phyloP scores from a whole-genome alignment of 2,113 vertebrate genomes.

The Zosterops borbonicus region DNA sequence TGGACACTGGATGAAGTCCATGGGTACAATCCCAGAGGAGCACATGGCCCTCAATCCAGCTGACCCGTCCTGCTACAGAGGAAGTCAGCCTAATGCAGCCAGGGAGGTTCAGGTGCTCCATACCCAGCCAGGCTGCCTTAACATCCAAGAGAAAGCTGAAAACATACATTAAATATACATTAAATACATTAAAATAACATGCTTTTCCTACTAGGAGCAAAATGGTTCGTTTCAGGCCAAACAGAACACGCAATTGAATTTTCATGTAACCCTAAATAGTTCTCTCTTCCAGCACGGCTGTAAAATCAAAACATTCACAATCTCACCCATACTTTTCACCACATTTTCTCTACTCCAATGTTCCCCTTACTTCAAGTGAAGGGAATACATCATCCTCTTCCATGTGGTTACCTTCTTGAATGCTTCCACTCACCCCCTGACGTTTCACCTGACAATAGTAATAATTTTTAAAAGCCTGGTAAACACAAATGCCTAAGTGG shows the following conservation, averaged over 20 bases:
- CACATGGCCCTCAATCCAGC: neutral
- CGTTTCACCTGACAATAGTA: neutral
- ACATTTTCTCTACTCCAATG: neutral
- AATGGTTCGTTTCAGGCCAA: neutral
- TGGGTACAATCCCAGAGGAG: neutral
- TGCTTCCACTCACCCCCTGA: neutral
- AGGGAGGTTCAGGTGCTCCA: neutral
- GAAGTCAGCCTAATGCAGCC: neutral
- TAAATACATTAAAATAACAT: neutral
- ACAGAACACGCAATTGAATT: neutral
- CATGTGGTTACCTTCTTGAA: neutral
- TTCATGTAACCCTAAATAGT: neutral
- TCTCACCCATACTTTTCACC: neutral
- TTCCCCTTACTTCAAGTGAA: neutral
- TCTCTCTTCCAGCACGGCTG: neutral
- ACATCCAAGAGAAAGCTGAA: neutral
- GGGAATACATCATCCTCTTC: neutral
- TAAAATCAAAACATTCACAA: neutral
- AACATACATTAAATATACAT: neutral
- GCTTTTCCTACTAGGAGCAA: neutral
- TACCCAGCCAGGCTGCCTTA: neutral
- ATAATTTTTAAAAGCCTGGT: neutral
- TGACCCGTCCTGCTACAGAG: neutral
- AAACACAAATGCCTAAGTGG: neutral
- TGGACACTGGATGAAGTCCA: neutral